Evolutionary conservation across 2,888 invertebrate genomes (phyloP), one percentile per base, ranked within the genome.

Genomic region (Athalia circularis): DNA sequence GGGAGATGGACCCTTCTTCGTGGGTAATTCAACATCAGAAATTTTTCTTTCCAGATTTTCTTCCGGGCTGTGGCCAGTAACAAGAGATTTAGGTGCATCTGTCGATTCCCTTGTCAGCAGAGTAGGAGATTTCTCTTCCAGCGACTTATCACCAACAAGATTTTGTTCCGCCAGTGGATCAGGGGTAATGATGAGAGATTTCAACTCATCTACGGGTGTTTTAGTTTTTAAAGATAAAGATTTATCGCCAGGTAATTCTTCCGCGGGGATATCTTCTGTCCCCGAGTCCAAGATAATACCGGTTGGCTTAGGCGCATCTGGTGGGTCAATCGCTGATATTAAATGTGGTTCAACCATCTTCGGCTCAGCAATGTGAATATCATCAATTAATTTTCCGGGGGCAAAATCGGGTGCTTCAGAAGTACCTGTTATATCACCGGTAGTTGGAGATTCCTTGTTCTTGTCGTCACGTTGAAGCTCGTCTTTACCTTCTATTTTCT

Each of bases 391-490:
- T 47, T 61, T 59, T 8, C n/a, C 15, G 4, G n/a, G 13, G 9
- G 43, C 8, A 48, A 13, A 15, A 45, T 47, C 74, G n/a, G 13
- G 13, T 47, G 57, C n/a, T 61, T 74, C 48, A 15, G 61, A 29
- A 9, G 11, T 11, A 15, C 11, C 62, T 13, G 72, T n/a, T 59
- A 59, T 29, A 59, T 57, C 59, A 29, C 59, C 72, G 6, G 13
- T 45, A 45, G 62, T 62, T 8, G 75, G 75, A 29, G 75, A 62
- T 62, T 75, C 62, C 3, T 50, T 50, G 50, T 62, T 62, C 50
- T 54, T 45, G 13, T 65, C 65, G 13, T 65, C 45, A 11, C 9
- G 65, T 9, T 77, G 43, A 47, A 50, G 52, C 7, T 7, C 29
- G 9, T 59, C 45, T 15, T 8, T 45, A 1, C 15, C 52, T 9